Base-by-base conservation (phyloP, 2,797 vertebrate genomes). In the Manis pentadactyla region DNA sequence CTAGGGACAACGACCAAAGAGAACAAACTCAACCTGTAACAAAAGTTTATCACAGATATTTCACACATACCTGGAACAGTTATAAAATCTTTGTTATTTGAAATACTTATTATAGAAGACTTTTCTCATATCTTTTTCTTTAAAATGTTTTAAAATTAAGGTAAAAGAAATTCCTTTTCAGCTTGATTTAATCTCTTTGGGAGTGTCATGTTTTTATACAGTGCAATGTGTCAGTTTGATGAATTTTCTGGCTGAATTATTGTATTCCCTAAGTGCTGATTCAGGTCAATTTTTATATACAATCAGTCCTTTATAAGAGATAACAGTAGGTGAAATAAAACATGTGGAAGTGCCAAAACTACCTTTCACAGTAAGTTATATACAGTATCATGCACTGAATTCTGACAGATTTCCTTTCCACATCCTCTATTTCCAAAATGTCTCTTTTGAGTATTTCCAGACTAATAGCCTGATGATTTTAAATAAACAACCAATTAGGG, bases 201-300 rank as follows among this genome's bases (percentile, higher is more conserved):
- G 23, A 93, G 51, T 75, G 51, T 68, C 73, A 46, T 83, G n/a
- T 69, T 97, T 95, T 68, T 46, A 81, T 64, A n/a, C 57, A 61
- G 19, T 31, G 79, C 6, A 31, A 11, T 59, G 5, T 89, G 12
- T 87, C 57, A 39, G 4, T 79, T 83, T 63, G 13, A 37, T 63
- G 31, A 96, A 84, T 94, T 95, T 66, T 90, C 75, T 87, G 90
- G 37, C 63, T 94, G 39, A 83, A 49, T 87, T 89, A 83, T 42
- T 79, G 0, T 69, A 91, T 46, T 69, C 63, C 23, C 42, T 91
- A 88, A 93, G 55, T 87, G 74, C 7, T 55, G 10, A 92, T 81
- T 91, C n/a, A n/a, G 63, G 59, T 88, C 63, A 92, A 61, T 79
- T 96, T 46, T 85, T 95, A 49, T 6, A 55, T 66, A 49, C 6